phyloP scores from a whole-genome alignment of 2,888 invertebrate species.

The Melinaea menophilus region DNA sequence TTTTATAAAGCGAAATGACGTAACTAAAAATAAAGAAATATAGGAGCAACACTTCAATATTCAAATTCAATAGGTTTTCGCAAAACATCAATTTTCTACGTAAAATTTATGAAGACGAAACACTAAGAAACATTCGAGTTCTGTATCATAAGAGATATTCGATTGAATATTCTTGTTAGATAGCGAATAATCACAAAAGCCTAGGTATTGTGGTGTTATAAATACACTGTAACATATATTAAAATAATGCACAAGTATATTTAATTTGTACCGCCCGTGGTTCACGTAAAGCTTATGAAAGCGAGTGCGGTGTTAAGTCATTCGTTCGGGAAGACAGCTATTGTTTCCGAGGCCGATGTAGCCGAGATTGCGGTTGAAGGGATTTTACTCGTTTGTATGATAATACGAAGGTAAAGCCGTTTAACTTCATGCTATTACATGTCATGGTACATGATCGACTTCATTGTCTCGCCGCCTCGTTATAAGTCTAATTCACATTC shows the following conservation, averaged over 20 bases:
- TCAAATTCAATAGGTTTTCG: too few relatives aligned
- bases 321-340: constrained; percentile 22
- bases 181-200: too few relatives aligned
- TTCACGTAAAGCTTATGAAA: constrained; percentile 9
- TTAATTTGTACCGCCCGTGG: neutral
- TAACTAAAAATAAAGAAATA: too few relatives aligned
- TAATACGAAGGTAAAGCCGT: constrained; percentile 17
- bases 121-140: too few relatives aligned
- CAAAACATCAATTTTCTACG: too few relatives aligned
- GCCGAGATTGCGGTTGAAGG: constrained; percentile 18
- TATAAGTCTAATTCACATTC: too few relatives aligned
- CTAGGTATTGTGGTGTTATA: neutral
- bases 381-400: constrained; percentile 21
- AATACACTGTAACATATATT: neutral
- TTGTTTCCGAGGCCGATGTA: constrained; percentile 20
- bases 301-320: constrained; percentile 15
- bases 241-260: neutral
- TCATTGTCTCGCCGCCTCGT: neutral
- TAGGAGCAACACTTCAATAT: too few relatives aligned
- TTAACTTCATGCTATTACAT: constrained; percentile 15
- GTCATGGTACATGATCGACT: constrained; percentile 2
- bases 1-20: too few relatives aligned
- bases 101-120: too few relatives aligned
- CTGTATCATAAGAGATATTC: too few relatives aligned
- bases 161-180: too few relatives aligned